Evolutionary conservation across 2,888 invertebrate genomes (phyloP).

Genomic region (Stramonita haemastoma): DNA sequence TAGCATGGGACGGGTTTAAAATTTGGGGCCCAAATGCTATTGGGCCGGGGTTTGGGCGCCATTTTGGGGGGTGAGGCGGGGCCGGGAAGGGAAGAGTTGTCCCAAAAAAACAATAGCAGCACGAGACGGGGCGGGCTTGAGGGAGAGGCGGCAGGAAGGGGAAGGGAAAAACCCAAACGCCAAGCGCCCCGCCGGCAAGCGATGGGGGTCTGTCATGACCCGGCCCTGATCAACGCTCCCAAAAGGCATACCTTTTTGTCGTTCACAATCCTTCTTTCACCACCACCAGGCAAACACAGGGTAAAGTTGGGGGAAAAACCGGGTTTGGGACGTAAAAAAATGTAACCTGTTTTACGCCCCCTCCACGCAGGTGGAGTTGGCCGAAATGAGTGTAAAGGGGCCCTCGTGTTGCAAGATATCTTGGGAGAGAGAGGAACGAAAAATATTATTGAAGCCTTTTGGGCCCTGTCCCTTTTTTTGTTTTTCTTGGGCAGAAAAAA

Average conservation of each 20-base stretch:
- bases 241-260: neutral
- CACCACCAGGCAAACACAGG: neutral
- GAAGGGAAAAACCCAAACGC: neutral
- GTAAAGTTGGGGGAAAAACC: neutral
- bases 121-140: conserved; percentile 16
- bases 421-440: neutral
- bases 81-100: neutral
- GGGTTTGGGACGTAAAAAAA: neutral
- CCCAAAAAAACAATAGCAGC: neutral
- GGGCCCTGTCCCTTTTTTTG: neutral
- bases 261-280: neutral
- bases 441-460: neutral
- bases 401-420: neutral
- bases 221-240: neutral
- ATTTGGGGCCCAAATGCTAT: neutral
- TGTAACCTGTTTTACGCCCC: neutral
- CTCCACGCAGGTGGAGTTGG: neutral
- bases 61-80: neutral
- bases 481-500: neutral
- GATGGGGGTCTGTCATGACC: neutral
- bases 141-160: neutral
- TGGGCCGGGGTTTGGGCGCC: neutral
- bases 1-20: neutral
- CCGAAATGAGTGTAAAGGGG: neutral
- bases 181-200: conserved; percentile 21